Base-by-base conservation (phyloP, 2,888 invertebrate genomes). In the Corbicula japonica region DNA sequence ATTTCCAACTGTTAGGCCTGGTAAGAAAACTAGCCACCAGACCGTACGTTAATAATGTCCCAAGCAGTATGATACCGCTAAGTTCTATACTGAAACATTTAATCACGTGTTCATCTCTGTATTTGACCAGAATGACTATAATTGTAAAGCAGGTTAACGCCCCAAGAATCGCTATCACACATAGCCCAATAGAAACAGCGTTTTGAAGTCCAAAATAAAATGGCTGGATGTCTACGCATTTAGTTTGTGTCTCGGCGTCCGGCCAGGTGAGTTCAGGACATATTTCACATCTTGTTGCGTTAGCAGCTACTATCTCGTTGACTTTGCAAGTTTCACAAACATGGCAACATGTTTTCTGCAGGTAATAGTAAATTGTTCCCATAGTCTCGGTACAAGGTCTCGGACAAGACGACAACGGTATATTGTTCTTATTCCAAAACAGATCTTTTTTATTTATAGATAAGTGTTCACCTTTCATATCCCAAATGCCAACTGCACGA, bases 61-160 rank as follows among this genome's bases (percentile, higher is more conserved):
- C 92, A 2, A 86, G 73, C 32, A 92, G 83, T 76, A 92, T 89
- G 46, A 92, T 78, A 44, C 84, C 84, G 60, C 87, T 89, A 6
- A 92, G 87, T 65, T 92, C 92, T 6, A 91, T 83, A 72, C 91
- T 91, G 3, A 89, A 88, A 4, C 92, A 91, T 58, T 91, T 91
- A 46, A 92, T 92, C 5, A 92, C 85, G 10, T 91, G 86, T 52
- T 89, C 89, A 21, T 86, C 70, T 30, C 88, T 73, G 70, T 88
- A 87, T 32, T 79, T 79, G 28, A 83, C 50, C 12, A 84, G 77
- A 26, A 86, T 75, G 0, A 76, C 73, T 26, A 80, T 76, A 34
- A 87, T 66, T 54, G 85, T 80, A 6, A 83, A 34, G 46, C 86
- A 76, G 10, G 73, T 35, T n/a, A 84, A 23, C 2, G 84, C 70